phyloP scores from a whole-genome alignment of 2,888 invertebrate genomes.

The Saturnia japonica region DNA sequence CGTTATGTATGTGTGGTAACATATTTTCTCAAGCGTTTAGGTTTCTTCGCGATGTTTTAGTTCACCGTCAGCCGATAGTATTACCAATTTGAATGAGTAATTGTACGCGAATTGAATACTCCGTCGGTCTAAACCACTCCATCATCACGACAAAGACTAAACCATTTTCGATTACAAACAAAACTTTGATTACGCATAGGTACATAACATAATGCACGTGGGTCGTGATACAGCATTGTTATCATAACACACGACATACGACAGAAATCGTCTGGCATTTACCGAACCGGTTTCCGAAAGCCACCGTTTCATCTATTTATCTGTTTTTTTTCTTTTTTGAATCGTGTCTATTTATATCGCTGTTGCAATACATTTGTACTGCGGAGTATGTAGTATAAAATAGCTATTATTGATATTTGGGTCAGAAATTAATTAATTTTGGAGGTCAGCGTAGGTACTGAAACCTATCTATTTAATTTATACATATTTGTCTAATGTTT shows the following conservation, averaged over 20 bases:
- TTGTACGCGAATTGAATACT: no score
- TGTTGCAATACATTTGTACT: not conserved
- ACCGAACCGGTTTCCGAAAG: not conserved
- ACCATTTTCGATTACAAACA: not conserved
- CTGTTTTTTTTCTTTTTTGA: not conserved
- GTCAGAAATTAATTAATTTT: not conserved
- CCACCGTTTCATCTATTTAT: not conserved
- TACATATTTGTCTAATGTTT: not conserved
- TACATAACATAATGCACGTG: conserved; percentile 14
- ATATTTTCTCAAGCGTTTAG: no score
- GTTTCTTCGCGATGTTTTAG: no score
- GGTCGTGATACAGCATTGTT: conserved; percentile 25
- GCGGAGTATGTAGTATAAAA: not conserved
- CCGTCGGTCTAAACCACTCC: no score
- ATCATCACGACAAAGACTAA: no score
- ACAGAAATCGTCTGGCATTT: conserved; percentile 17
- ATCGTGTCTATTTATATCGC: not conserved
- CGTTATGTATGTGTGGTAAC: no score
- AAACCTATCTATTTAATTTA: not conserved
- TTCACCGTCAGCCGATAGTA: no score
- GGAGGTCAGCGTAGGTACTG: not conserved
- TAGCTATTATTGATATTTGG: not conserved
- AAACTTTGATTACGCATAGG: not conserved
- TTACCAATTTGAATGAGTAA: no score
- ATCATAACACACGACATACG: conserved; percentile 16